Evolutionary conservation across 2,888 invertebrate genomes (phyloP).

Genomic region (Anoplius nigerrimus): DNA sequence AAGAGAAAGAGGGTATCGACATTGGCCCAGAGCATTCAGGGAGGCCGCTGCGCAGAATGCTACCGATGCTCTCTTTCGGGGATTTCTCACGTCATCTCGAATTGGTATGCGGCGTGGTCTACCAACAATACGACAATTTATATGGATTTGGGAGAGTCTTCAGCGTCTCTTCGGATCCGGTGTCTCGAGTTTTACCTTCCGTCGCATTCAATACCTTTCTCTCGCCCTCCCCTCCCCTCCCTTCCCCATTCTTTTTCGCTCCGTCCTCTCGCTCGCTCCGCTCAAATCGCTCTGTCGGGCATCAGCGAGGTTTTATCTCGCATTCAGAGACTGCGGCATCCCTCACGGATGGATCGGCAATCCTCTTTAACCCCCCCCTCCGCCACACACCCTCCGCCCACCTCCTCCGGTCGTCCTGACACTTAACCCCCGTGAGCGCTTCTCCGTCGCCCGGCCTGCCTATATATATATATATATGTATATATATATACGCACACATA

Average conservation of each 20-base stretch:
- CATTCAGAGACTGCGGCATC: constrained; percentile 68
- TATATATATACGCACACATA: too few species aligned
- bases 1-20: constrained; percentile 28
- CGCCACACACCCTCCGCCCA: constrained; percentile 32
- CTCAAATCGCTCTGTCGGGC: constrained; percentile 60
- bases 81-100: constrained; percentile 62
- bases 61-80: constrained; percentile 51
- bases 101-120: constrained; percentile 67
- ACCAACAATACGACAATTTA: constrained; percentile 72
- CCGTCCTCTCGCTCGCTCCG: constrained; percentile 53
- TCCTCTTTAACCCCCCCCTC: constrained; percentile 69
- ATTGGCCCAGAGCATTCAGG: constrained; percentile 8
- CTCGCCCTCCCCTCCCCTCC: constrained; percentile 14
- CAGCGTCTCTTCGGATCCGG: constrained; percentile 67
- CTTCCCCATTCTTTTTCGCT: constrained; percentile 41
- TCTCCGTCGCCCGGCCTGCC: constrained; percentile 1
- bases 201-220: constrained; percentile 66
- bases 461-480: too few species aligned
- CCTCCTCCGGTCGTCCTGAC: constrained; percentile 25
- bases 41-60: constrained; percentile 35
- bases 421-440: constrained; percentile 28
- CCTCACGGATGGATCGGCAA: constrained; percentile 71
- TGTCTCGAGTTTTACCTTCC: constrained; percentile 70
- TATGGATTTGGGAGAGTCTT: constrained; percentile 71
- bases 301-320: constrained; percentile 69